A percentile compares a stretch with the other conserved stretches of the same genome.
Conservation (phyloP, 2,797 vertebrate species). For the Anolis apletophallus region DNA sequence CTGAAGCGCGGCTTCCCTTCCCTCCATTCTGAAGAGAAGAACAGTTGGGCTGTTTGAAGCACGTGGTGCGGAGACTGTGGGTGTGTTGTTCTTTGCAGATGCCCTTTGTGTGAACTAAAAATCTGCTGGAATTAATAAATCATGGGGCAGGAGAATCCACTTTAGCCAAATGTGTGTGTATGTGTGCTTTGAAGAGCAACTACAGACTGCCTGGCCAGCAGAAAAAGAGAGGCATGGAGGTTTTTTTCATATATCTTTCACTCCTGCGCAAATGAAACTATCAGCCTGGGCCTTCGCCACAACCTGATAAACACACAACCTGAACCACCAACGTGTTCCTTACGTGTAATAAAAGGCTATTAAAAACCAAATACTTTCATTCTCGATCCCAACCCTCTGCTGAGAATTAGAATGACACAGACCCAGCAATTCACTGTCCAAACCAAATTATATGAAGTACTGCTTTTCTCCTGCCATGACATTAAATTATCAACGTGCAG, state of each 20-base stretch:
- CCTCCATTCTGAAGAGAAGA: slow-evolving; percentile 49
- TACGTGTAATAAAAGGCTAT: background rate
- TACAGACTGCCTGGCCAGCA: slow-evolving; percentile 44
- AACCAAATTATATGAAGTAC: background rate
- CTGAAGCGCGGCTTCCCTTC: slow-evolving; percentile 1
- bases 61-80: slow-evolving; percentile 32
- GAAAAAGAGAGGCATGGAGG: background rate
- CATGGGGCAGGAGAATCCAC: slow-evolving; percentile 54
- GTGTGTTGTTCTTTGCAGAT: slow-evolving; percentile 60
- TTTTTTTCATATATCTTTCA: background rate
- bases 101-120: slow-evolving; percentile 58
- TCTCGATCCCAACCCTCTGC: background rate
- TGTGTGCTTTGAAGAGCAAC: slow-evolving; percentile 56
- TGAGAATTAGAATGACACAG: background rate
- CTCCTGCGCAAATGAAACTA: slow-evolving; percentile 34
- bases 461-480: background rate
- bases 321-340: background rate
- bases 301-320: slow-evolving; percentile 27
- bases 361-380: slow-evolving; percentile 30
- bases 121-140: slow-evolving; percentile 55
- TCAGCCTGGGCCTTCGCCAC: slow-evolving; percentile 29
- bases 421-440: slow-evolving; percentile 6
- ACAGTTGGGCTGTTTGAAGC: slow-evolving; percentile 1
- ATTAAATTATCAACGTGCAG: rapidly evolving
- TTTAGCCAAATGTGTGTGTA: slow-evolving; percentile 59